These are phyloP conservation scores for Chloroceryle aenea DNA, from an alignment of 2,113 vertebrate genomes.

Conservation along the genomic window DNA sequence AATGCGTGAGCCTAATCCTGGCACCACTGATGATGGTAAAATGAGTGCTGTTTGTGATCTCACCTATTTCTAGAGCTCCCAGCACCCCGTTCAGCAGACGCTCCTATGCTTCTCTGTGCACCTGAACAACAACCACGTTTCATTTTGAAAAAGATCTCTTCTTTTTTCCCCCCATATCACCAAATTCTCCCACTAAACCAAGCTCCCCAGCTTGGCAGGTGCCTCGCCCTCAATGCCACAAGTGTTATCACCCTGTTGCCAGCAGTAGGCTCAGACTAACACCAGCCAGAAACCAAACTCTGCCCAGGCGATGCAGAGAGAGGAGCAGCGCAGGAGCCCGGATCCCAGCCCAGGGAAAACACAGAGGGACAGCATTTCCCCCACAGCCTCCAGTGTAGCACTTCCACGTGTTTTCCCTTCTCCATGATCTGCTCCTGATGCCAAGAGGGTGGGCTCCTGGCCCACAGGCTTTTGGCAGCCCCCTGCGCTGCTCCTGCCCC, in stretches of 20 bases:
- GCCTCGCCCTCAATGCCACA: fast-evolving
- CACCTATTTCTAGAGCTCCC: background rate
- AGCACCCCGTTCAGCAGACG: fast-evolving
- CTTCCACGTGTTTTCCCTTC: background rate
- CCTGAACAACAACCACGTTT: background rate
- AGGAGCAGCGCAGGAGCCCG: background rate
- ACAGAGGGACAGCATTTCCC: background rate
- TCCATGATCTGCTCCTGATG: fast-evolving
- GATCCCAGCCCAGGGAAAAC: background rate
- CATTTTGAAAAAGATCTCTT: background rate
- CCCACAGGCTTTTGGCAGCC: background rate
- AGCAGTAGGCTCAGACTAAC: background rate
- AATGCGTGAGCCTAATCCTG: background rate
- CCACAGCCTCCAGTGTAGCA: background rate
- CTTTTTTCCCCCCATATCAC: fast-evolving
- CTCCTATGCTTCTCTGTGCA: background rate
- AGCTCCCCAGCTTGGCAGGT: background rate
- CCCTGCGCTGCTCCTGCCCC: fast-evolving
- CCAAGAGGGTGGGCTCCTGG: background rate
- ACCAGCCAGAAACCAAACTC: fast-evolving
- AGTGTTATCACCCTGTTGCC: background rate
- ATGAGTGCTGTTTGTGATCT: background rate
- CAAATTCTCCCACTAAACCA: background rate
- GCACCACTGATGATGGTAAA: background rate
- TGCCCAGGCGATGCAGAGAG: background rate